A percentile compares a stretch with the other conserved stretches of the same genome.
Conservation (phyloP, 2,888 invertebrate genomes). For the Drosophila formosana region DNA sequence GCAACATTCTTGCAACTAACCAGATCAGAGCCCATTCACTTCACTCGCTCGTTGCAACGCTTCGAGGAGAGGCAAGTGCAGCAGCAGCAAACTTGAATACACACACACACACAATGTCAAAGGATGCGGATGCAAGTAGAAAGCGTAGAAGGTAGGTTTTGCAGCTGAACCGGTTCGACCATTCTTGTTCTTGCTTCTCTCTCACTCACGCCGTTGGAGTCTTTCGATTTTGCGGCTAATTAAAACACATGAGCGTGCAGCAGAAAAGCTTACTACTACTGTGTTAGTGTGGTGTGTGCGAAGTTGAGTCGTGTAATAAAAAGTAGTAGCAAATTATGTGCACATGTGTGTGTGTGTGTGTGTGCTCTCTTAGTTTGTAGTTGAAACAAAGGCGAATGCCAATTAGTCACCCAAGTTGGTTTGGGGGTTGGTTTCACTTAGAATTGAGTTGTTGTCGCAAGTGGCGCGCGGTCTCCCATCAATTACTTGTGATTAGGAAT, state of each 20-base stretch:
- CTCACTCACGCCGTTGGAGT: conserved; percentile 16
- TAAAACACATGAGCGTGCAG: conserved; percentile 63
- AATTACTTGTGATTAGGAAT: conserved; percentile 70
- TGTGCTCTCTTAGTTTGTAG: conserved; percentile 19
- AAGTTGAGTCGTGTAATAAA: conserved; percentile 43
- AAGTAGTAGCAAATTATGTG: conserved; percentile 31
- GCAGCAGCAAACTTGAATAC: conserved; percentile 26
- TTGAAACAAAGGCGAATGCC: conserved; percentile 55
- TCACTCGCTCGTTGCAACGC: background rate
- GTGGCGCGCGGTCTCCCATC: conserved; percentile 31
- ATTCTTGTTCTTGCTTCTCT: conserved; percentile 42
- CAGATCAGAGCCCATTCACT: conserved; percentile 25
- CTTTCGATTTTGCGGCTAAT: conserved; percentile 67
- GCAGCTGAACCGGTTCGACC: conserved; percentile 50
- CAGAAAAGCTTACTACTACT: conserved; percentile 23
- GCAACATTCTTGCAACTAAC: conserved; percentile 29
- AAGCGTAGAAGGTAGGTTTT: conserved; percentile 45
- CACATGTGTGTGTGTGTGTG: conserved; percentile 5
- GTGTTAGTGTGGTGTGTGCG: conserved; percentile 19
- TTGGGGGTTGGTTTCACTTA: conserved; percentile 14
- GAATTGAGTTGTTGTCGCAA: conserved; percentile 61
- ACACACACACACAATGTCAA: conserved; percentile 36
- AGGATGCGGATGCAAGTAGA: conserved; percentile 61
- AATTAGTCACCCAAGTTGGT: conserved; percentile 62
- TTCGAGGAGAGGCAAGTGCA: conserved; percentile 31